Conservation (phyloP, 2,797 vertebrate species). For the Trichosurus vulpecula region DNA sequence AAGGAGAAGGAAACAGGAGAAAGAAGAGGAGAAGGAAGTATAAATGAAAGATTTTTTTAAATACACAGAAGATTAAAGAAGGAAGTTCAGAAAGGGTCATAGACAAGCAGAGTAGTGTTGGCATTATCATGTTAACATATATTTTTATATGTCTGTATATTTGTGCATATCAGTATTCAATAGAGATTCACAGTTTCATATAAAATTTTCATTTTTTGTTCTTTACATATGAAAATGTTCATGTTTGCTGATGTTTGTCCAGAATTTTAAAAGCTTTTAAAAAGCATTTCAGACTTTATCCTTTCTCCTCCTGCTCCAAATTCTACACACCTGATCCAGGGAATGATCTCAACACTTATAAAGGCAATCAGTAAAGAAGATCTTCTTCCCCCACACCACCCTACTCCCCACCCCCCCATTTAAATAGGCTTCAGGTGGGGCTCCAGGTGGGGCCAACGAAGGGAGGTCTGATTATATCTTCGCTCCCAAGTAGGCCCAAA, state of each 20-base stretch:
- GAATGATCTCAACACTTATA: not conserved
- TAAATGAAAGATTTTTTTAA: not conserved
- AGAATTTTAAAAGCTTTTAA: not conserved
- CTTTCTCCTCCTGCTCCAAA: not conserved
- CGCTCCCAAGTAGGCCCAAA: too few species aligned
- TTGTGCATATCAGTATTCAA: too few species aligned
- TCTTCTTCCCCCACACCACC: too few species aligned
- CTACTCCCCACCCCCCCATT: too few species aligned
- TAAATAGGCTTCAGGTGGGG: too few species aligned
- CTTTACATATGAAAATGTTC: not conserved
- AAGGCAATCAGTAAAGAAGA: too few species aligned
- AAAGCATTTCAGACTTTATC: not conserved
- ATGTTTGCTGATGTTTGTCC: not conserved
- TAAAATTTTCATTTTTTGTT: not conserved
- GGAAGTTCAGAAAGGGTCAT: not conserved
- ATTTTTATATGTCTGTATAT: not conserved
- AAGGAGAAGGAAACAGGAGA: too few species aligned
- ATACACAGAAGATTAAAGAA: not conserved
- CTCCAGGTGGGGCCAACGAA: too few species aligned
- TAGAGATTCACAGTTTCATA: not conserved
- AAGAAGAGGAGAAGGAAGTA: not conserved
- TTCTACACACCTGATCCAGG: not conserved
- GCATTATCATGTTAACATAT: not conserved
- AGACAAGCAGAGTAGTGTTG: not conserved
- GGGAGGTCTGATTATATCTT: too few species aligned